Conservation (phyloP, 2,113 vertebrate genomes). For the Actenoides hombroni region DNA sequence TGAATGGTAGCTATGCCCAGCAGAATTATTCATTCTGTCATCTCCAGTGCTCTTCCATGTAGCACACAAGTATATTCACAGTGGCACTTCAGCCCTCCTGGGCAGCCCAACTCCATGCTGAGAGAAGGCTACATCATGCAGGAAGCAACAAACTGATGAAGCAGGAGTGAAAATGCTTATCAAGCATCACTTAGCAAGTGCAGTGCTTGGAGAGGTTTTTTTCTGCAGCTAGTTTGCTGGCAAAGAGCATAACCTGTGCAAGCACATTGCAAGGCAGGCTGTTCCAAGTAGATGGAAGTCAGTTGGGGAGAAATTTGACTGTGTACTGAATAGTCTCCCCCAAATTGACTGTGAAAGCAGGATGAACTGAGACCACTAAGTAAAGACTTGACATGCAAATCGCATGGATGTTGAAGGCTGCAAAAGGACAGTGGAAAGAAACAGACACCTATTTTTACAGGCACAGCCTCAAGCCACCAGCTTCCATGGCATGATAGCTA, state of each 20-base stretch:
- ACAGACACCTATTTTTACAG: neutral
- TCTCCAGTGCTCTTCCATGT: neutral
- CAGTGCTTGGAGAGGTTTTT: neutral
- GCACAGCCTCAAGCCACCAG: neutral
- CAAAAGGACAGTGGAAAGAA: neutral
- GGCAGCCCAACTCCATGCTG: neutral
- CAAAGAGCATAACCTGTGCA: neutral
- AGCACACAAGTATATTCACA: neutral
- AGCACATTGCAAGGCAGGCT: neutral
- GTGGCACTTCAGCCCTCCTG: neutral
- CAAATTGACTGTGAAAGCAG: neutral
- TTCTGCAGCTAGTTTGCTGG: neutral
- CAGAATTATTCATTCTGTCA: neutral
- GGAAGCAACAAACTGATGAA: neutral
- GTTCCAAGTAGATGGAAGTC: neutral
- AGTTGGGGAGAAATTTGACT: neutral
- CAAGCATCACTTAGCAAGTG: accelerated
- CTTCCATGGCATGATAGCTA: neutral
- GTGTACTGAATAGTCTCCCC: neutral
- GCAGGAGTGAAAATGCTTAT: neutral
- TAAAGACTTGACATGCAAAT: neutral
- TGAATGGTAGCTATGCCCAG: neutral
- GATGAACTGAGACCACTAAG: neutral
- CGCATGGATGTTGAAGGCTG: neutral
- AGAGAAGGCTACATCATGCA: neutral